Base-by-base conservation (phyloP, 2,113 vertebrate species). In the Bos taurus region DNA sequence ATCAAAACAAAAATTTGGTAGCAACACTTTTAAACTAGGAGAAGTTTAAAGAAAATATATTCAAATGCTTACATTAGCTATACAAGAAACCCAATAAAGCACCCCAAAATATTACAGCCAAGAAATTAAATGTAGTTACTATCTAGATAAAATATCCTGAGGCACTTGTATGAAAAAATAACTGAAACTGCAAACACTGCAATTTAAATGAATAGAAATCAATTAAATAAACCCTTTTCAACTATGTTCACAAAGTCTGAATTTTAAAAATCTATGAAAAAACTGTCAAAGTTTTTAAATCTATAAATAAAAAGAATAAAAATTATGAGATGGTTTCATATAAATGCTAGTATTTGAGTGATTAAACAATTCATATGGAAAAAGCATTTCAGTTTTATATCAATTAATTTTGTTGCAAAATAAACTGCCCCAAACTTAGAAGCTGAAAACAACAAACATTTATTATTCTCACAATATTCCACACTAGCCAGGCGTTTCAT, bases 291-390 rank as follows among this genome's bases (percentile, higher is more conserved):
- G n/a, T 54, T 46, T 43, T 36, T 7, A 74, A 86, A 40, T 40
- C 60, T 83, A n/a, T 91, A 91, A 91, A 77, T 46, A 77, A 84
- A 91, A 77, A 50, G 9, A 78, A 85, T 64, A 85, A 85, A 95
- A 91, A 95, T 78, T 56, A 71, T 94, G 43, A 90, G 26, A 33
- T 89, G 15, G 52, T 90, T 96, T 91, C 87, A 91, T 78, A 88
- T 84, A 50, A 92, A 62, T 86, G 21, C 1, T 54, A 95, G 90
- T 64, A 95, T 67, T 40, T 84, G 1, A 87, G 40, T 48, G 21
- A 64, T 48, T 91, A 91, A 93, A 95, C 30, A 77, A 93, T 89
- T 84, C 71, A 92, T 12, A 92, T 7, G 2, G 56, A 84, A 97
- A 95, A 74, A 43, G 5, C 25, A 88, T 15, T 62, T 92, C 59